Evolutionary conservation across 2,113 vertebrate species (phyloP).

Genomic region (Dromiciops gliroides): DNA sequence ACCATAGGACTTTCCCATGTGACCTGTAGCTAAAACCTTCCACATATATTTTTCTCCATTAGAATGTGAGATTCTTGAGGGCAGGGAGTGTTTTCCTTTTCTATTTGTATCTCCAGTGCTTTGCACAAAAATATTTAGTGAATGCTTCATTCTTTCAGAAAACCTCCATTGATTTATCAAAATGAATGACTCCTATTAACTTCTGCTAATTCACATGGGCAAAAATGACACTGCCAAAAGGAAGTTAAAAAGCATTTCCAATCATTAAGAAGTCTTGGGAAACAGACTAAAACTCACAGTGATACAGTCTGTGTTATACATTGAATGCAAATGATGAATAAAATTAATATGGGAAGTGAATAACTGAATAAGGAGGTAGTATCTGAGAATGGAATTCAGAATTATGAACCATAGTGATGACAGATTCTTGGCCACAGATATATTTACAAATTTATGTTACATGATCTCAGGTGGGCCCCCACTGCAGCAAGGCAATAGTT

Average conservation of each 20-base stretch:
- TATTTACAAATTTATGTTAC: background rate
- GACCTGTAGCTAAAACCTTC: background rate
- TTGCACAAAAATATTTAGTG: background rate
- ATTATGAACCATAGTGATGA: background rate
- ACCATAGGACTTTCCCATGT: background rate
- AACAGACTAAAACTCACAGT: background rate
- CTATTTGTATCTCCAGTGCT: background rate
- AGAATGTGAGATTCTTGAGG: background rate
- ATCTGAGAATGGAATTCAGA: background rate
- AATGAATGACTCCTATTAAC: background rate
- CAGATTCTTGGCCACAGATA: background rate
- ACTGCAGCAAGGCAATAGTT: background rate
- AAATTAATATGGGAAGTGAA: background rate
- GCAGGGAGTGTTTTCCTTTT: background rate
- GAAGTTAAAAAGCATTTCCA: background rate
- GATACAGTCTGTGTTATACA: background rate
- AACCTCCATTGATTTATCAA: background rate
- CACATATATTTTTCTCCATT: background rate
- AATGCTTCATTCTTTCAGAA: background rate
- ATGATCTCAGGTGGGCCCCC: background rate
- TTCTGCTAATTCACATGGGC: background rate
- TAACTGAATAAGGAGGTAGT: background rate
- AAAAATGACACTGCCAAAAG: background rate
- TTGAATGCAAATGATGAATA: background rate
- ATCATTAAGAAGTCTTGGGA: background rate